Conservation (phyloP, 2,113 vertebrate species). For the Boulengerochromis microlepis region DNA sequence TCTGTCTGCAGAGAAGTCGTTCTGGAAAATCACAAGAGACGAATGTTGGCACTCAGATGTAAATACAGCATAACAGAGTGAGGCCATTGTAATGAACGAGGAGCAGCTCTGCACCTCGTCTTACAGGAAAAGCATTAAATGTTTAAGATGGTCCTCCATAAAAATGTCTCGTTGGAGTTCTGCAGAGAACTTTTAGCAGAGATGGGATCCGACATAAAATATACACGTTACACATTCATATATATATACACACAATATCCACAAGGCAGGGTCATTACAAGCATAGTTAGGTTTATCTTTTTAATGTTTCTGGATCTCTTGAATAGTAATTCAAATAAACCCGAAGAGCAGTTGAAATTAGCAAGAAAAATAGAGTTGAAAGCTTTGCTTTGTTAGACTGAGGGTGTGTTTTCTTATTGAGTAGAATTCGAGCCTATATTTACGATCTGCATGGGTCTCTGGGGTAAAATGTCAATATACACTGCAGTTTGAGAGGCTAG, state of each 20-base stretch:
- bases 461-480: background rate
- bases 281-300: background rate
- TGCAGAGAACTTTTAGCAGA: background rate
- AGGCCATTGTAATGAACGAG: background rate
- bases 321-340: background rate
- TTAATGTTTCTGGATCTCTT: background rate
- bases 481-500: background rate
- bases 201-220: background rate
- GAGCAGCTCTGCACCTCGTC: slow-evolving; percentile 2
- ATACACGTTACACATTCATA: background rate
- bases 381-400: background rate
- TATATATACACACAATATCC: background rate
- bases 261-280: background rate
- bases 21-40: slow-evolving; percentile 30
- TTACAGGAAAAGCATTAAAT: slow-evolving; percentile 10
- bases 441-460: background rate
- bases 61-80: slow-evolving; percentile 20
- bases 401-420: background rate
- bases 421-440: background rate
- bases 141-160: background rate
- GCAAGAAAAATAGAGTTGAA: background rate
- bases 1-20: slow-evolving; percentile 3
- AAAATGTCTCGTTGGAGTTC: background rate
- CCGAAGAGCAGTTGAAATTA: background rate
- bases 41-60: slow-evolving; percentile 2